Percentiles rank a stretch among this genome's conserved stretches.
phyloP scores from a whole-genome alignment of 2,113 vertebrate genomes.

The Trichechus manatus region DNA sequence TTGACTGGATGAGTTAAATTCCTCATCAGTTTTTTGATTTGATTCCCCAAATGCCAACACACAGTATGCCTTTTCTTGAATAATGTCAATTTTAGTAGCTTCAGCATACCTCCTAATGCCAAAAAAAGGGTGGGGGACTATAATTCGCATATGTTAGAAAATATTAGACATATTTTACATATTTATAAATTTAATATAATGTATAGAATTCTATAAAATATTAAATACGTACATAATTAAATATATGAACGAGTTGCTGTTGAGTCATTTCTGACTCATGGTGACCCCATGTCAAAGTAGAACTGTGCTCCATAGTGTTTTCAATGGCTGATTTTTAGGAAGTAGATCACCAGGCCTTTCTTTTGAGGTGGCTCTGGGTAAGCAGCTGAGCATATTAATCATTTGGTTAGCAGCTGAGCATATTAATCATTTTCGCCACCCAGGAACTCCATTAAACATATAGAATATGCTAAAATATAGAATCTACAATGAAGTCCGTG shows the following conservation, averaged over 20 bases:
- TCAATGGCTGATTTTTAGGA: not conserved
- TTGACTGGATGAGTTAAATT: not conserved
- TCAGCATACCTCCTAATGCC: not conserved
- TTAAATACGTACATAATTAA: not conserved
- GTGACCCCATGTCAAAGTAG: not conserved
- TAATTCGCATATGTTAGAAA: not conserved
- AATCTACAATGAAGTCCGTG: not conserved
- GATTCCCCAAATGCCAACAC: not conserved
- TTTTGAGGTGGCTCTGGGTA: not conserved
- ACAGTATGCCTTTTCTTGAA: not conserved
- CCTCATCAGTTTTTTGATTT: not conserved
- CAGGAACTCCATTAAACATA: not conserved
- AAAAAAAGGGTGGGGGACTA: not conserved
- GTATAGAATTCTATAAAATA: not conserved
- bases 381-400: not conserved
- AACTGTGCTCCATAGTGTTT: not conserved
- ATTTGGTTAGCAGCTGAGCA: not conserved
- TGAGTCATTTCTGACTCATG: not conserved
- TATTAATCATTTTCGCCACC: not conserved
- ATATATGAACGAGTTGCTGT: not conserved
- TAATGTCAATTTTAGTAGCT: not conserved
- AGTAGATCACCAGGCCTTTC: not conserved
- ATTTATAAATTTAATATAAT: not conserved
- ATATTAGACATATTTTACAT: not conserved
- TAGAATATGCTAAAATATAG: not conserved